phyloP scores from a whole-genome alignment of 2,113 vertebrate species.

The Garra rufa region DNA sequence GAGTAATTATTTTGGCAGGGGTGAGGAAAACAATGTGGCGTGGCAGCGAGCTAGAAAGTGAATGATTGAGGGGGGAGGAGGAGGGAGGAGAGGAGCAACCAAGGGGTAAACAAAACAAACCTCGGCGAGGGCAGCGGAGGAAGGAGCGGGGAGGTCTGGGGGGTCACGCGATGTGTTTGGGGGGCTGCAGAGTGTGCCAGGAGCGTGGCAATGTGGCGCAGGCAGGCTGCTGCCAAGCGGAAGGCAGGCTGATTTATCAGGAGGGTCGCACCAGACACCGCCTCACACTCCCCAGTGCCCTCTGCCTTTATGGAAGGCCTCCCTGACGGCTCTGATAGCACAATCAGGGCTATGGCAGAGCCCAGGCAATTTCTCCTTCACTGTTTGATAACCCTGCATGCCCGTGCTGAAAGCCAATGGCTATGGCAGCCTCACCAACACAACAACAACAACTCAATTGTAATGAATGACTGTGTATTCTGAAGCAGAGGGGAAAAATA shows the following conservation, averaged over 20 bases:
- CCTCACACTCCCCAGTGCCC: slow-evolving; percentile 74
- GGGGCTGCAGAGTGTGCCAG: slow-evolving; percentile 69
- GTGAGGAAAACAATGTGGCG: slow-evolving; percentile 65
- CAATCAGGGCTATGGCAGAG: slow-evolving; percentile 83
- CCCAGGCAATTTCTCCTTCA: slow-evolving; percentile 82
- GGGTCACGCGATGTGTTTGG: slow-evolving; percentile 61
- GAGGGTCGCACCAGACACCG: slow-evolving; percentile 74
- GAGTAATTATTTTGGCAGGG: slow-evolving; percentile 70
- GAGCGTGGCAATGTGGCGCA: slow-evolving; percentile 69
- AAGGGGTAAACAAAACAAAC: slow-evolving; percentile 75
- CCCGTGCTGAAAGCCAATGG: slow-evolving; percentile 77
- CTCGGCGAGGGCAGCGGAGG: slow-evolving; percentile 73
- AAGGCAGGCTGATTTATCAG: slow-evolving; percentile 79
- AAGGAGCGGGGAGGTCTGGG: slow-evolving; percentile 67
- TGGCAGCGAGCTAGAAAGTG: slow-evolving; percentile 47
- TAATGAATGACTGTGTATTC: slow-evolving; percentile 77
- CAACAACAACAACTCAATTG: slow-evolving; percentile 78
- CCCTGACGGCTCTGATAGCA: slow-evolving; percentile 83
- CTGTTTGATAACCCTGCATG: slow-evolving; percentile 80
- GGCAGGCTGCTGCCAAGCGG: slow-evolving; percentile 73
- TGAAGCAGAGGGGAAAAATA: slow-evolving; percentile 61
- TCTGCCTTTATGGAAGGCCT: slow-evolving; percentile 78
- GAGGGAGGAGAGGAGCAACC: slow-evolving; percentile 12
- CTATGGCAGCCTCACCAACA: slow-evolving; percentile 64
- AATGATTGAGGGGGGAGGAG: slow-evolving; percentile 28